phyloP scores from a whole-genome alignment of 2,113 vertebrate genomes.

The Amphiprion ocellaris region DNA sequence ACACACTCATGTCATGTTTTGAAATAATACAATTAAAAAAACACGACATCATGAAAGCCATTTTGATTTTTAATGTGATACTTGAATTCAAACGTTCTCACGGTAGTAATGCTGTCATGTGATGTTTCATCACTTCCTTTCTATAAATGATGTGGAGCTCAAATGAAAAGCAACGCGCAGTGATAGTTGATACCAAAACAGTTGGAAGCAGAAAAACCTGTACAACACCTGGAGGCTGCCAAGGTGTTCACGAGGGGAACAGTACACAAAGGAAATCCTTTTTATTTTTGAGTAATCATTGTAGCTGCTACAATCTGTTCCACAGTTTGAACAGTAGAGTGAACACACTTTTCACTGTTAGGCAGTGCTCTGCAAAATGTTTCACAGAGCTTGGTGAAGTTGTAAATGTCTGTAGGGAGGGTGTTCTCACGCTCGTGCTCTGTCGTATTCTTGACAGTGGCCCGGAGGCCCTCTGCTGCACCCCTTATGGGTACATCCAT shows the following conservation, averaged over 20 bases:
- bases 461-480: constrained; percentile 25
- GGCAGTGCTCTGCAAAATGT: not conserved
- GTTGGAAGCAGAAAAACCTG: not conserved
- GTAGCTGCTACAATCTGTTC: fast-evolving
- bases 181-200: fast-evolving
- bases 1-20: fast-evolving
- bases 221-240: not conserved
- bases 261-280: not conserved
- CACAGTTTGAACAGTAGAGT: too few species aligned
- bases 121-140: not conserved
- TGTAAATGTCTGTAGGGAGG: not conserved
- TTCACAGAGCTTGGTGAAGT: not conserved
- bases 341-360: too few species aligned
- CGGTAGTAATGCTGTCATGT: too few species aligned
- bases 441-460: constrained; percentile 6
- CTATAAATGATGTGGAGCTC: not conserved
- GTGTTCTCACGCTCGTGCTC: not conserved
- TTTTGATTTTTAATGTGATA: fast-evolving
- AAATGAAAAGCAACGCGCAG: not conserved
- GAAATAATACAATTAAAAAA: not conserved
- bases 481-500: constrained; percentile 48
- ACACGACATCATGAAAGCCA: too few species aligned
- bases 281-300: fast-evolving
- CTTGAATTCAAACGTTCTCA: not conserved
- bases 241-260: not conserved